Conservation (phyloP, 1,140 invertebrate species). For the Belonocnema kinseyi region DNA sequence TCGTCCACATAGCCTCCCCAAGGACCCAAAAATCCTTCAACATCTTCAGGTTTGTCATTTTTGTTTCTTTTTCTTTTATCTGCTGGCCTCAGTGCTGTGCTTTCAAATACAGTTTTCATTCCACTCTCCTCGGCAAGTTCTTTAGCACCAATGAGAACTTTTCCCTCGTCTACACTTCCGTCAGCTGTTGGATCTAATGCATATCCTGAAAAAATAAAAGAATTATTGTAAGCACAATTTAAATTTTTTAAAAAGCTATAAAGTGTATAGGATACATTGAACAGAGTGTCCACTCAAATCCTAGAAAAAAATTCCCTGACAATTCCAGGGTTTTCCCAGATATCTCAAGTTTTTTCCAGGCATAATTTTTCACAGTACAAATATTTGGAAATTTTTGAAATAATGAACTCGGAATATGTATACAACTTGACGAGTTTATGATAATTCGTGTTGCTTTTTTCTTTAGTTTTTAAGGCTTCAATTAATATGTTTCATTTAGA, state of each 20-base stretch:
- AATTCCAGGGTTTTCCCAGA: no score
- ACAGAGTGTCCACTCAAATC: no score
- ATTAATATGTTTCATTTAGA: no score
- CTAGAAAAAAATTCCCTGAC: no score
- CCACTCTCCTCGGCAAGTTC: slow-evolving; percentile 80
- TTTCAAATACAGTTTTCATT: slow-evolving; percentile 93
- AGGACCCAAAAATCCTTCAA: slow-evolving; percentile 96
- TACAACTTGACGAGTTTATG: no score
- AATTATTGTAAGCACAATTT: not conserved
- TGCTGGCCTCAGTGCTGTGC: slow-evolving; percentile 81
- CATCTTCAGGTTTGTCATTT: slow-evolving; percentile 94
- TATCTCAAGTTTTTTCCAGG: no score
- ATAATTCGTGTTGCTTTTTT: no score
- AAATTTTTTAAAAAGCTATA: not conserved
- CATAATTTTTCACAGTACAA: no score
- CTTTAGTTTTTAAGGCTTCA: no score
- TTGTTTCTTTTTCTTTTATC: slow-evolving; percentile 94
- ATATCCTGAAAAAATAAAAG: slow-evolving; percentile 81
- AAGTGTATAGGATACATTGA: not conserved
- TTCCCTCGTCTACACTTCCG: slow-evolving; percentile 77
- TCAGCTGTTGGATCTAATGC: slow-evolving; percentile 95
- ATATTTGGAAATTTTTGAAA: no score
- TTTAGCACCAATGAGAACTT: slow-evolving; percentile 82
- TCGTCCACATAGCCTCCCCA: slow-evolving; percentile 98
- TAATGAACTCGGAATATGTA: no score